These are phyloP conservation scores for Verasper variegatus DNA, from an alignment of 2,113 vertebrate species.

Conservation along the genomic window DNA sequence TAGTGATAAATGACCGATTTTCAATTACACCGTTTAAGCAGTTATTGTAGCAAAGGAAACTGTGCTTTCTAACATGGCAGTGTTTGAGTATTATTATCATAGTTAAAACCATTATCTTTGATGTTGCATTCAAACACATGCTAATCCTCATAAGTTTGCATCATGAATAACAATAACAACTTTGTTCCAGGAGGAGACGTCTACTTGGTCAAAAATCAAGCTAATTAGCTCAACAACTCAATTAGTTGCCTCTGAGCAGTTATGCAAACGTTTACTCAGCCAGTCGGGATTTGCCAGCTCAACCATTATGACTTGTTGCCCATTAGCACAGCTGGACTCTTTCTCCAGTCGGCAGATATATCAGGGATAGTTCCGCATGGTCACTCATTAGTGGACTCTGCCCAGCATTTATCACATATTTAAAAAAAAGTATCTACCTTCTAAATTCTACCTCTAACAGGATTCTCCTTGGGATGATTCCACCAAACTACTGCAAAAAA, in stretches of 20 bases:
- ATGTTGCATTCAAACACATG: background rate
- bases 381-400: background rate
- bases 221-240: no score
- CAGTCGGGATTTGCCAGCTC: background rate
- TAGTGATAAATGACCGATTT: slow-evolving; percentile 31
- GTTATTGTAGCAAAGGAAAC: background rate
- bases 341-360: background rate
- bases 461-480: slow-evolving; percentile 4
- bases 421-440: background rate
- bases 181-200: no score
- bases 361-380: background rate
- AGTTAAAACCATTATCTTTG: background rate
- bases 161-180: background rate
- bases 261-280: background rate
- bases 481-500: slow-evolving; percentile 10
- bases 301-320: background rate
- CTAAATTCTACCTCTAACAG: background rate
- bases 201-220: no score
- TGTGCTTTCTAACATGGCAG: background rate
- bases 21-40: slow-evolving; percentile 22
- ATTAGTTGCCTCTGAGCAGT: no score
- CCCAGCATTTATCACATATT: no score
- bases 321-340: background rate
- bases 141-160: background rate
- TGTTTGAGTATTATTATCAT: background rate